Conservation (phyloP, 2,888 invertebrate species). For the Pycnomerus fuliginosus region DNA sequence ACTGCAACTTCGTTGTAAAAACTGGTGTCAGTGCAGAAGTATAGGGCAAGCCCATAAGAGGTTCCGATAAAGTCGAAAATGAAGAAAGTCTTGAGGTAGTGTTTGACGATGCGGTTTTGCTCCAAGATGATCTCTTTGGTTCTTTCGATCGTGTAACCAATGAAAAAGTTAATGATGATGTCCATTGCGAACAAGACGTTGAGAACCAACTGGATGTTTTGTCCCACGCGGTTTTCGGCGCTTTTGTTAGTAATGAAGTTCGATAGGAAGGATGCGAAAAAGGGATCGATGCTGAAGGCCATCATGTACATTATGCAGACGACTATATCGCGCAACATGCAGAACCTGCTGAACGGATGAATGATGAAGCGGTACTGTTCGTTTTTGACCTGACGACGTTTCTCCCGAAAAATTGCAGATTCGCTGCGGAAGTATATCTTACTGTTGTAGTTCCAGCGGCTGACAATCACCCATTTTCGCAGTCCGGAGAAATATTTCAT, state of each 20-base stretch:
- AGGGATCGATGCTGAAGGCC: constrained; percentile 1
- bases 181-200: constrained; percentile 12
- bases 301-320: constrained; percentile 25
- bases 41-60: neutral
- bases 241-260: neutral
- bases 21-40: neutral
- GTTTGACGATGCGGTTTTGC: constrained; percentile 12
- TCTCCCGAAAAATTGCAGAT: constrained; percentile 3
- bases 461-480: constrained; percentile 5
- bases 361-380: constrained; percentile 23
- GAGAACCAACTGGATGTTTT: neutral
- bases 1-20: neutral
- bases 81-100: constrained; percentile 29
- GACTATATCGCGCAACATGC: constrained; percentile 17
- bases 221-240: neutral
- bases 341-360: constrained; percentile 33
- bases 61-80: constrained; percentile 22
- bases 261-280: neutral
- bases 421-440: constrained; percentile 8
- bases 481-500: constrained; percentile 4
- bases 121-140: constrained; percentile 28
- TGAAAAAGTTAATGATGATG: constrained; percentile 22
- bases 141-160: constrained; percentile 23
- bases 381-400: neutral
- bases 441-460: constrained; percentile 1